Conservation (phyloP, 92 coral and sea anemone species). For the Porites evermanni region DNA sequence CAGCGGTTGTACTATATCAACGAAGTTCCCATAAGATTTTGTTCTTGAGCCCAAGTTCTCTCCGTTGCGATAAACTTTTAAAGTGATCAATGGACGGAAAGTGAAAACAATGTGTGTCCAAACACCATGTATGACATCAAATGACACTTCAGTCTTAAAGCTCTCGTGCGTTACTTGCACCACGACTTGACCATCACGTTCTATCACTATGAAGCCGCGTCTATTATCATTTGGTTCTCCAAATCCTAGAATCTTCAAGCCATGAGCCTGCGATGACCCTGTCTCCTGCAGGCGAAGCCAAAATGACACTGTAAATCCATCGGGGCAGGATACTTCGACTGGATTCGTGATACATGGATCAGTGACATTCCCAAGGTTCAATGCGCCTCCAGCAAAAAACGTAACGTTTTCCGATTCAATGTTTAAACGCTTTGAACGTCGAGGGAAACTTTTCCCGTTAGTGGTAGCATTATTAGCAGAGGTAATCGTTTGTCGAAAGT, state of each 20-base stretch:
- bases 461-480: neutral
- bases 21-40: neutral
- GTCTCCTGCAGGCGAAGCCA: neutral
- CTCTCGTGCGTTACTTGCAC: neutral
- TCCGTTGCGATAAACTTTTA: slow-evolving; percentile 2
- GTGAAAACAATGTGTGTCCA: neutral
- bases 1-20: neutral
- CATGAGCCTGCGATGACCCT: neutral
- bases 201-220: slow-evolving; percentile 1
- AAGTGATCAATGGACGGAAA: neutral
- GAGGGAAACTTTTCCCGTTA: neutral
- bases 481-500: neutral
- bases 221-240: neutral
- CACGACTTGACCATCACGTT: neutral
- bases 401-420: neutral
- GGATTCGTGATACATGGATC: neutral
- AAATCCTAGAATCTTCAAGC: slow-evolving; percentile 11
- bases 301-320: neutral
- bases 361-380: slow-evolving; percentile 5
- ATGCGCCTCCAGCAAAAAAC: neutral
- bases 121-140: neutral
- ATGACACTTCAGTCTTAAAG: too few relatives aligned
- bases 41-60: neutral
- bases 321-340: neutral
- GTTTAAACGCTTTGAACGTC: too few relatives aligned